Evolutionary conservation across 2,888 invertebrate genomes (phyloP), one percentile per base, ranked within the genome.

Genomic region (Vesta saturnalis): DNA sequence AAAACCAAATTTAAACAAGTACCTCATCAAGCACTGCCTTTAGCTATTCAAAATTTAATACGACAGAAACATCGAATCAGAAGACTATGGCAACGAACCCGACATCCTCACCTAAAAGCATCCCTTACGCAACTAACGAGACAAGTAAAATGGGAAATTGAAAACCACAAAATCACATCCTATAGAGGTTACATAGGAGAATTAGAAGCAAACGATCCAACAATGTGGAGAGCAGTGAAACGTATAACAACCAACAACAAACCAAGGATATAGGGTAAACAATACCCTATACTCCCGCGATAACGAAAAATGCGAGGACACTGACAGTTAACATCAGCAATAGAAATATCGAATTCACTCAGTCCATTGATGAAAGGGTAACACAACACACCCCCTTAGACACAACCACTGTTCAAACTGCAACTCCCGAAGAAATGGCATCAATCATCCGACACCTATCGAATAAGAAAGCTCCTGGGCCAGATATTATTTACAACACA

Each of bases 221-320:
- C n/a, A n/a, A n/a, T n/a, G n/a, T n/a, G n/a, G n/a, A n/a, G n/a
- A n/a, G n/a, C n/a, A n/a, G n/a, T n/a, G n/a, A n/a, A n/a, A n/a
- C n/a, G n/a, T n/a, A n/a, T n/a, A n/a, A n/a, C n/a, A n/a, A n/a
- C n/a, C n/a, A n/a, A n/a, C n/a, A n/a, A 6, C 3, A 52, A 52
- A 18, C 18, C 52, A 52, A 19, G 8, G 52, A 52, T 18, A 18
- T 16, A 52, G 6, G 12, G 52, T 52, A 52, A 52, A 52, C 52
- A 52, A 16, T 18, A 14, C 52, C 10, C 52, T 52, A 52, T 52
- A 52, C 19, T 52, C 18, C 15, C 8, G 52, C 52, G 52, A 52
- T 16, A 14, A 52, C 12, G 52, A 52, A 52, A 52, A 52, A 52
- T 52, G 12, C 52, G 18, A 30, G 10, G n/a, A n/a, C n/a, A n/a